phyloP scores from a whole-genome alignment of 2,888 invertebrate genomes.

The Rhamnusium bicolor region DNA sequence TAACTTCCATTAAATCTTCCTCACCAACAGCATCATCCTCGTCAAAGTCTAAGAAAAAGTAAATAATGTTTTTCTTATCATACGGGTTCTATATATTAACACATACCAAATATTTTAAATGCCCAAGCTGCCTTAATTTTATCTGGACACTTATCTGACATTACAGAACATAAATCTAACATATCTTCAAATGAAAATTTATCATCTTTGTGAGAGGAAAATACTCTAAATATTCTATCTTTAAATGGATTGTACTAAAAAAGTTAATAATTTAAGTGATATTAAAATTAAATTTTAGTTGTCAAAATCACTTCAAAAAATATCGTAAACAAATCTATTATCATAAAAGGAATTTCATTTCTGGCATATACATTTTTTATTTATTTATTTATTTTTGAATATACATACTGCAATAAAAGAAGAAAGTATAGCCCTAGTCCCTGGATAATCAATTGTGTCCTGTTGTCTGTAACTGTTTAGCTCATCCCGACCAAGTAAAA shows the following conservation, averaged over 20 bases:
- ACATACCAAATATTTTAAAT: conserved; percentile 82
- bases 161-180: conserved; percentile 83
- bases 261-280: conserved; percentile 25
- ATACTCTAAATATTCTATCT: conserved; percentile 81
- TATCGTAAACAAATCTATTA: too few species aligned
- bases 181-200: conserved; percentile 85
- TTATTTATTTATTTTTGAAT: too few species aligned
- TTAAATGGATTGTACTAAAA: conserved; percentile 84
- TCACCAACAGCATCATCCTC: conserved; percentile 76
- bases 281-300: too few species aligned
- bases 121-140: conserved; percentile 85
- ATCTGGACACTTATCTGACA: conserved; percentile 81
- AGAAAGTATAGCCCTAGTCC: too few species aligned
- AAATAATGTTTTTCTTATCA: conserved; percentile 14
- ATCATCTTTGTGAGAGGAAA: conserved; percentile 80
- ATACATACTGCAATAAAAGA: too few species aligned
- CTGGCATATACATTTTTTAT: too few species aligned
- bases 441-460: too few species aligned
- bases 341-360: too few species aligned
- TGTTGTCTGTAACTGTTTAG: too few species aligned
- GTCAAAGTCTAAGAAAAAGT: conserved; percentile 74
- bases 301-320: too few species aligned
- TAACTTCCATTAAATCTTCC: conserved; percentile 73
- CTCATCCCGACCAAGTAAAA: too few species aligned
- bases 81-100: not conserved